These are phyloP conservation scores for Philopotamus ludificatus DNA, from an alignment of 1,140 invertebrate genomes.

Conservation along the genomic window DNA sequence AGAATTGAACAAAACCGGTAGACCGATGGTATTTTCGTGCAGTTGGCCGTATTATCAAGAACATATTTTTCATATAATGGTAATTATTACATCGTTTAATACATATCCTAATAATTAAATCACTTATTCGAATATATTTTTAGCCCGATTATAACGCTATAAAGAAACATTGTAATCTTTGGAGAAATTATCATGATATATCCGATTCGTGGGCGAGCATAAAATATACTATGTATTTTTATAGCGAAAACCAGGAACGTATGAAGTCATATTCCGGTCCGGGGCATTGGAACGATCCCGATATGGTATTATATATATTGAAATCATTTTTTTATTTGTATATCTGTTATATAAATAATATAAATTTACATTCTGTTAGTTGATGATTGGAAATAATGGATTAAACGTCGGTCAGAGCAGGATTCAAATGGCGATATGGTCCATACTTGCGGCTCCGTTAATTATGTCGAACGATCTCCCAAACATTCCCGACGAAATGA, in stretches of 20 bases:
- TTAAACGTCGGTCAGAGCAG: constrained; percentile 79
- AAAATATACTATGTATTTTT: constrained; percentile 71
- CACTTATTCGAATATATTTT: constrained; percentile 40
- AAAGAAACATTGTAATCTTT: constrained; percentile 63
- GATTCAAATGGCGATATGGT: constrained; percentile 86
- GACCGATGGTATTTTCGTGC: constrained; percentile 79
- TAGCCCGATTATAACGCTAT: constrained; percentile 64
- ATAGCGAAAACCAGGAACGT: constrained; percentile 67
- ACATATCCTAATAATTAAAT: background rate
- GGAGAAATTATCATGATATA: constrained; percentile 88
- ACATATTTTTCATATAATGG: constrained; percentile 35
- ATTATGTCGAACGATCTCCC: constrained; percentile 85
- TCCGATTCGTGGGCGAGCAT: constrained; percentile 72
- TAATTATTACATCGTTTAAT: constrained; percentile 7
- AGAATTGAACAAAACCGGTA: constrained; percentile 69
- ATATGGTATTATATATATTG: constrained; percentile 69
- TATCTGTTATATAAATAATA: background rate
- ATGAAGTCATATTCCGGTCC: constrained; percentile 73
- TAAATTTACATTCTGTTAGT: constrained; percentile 52
- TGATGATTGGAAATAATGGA: constrained; percentile 84
- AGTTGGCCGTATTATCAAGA: constrained; percentile 76
- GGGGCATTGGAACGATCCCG: constrained; percentile 91
- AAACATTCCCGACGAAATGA: constrained; percentile 67
- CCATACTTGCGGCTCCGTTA: constrained; percentile 83
- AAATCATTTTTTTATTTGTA: background rate